phyloP scores from a whole-genome alignment of 2,113 vertebrate genomes.

The Cheirogaleus medius region DNA sequence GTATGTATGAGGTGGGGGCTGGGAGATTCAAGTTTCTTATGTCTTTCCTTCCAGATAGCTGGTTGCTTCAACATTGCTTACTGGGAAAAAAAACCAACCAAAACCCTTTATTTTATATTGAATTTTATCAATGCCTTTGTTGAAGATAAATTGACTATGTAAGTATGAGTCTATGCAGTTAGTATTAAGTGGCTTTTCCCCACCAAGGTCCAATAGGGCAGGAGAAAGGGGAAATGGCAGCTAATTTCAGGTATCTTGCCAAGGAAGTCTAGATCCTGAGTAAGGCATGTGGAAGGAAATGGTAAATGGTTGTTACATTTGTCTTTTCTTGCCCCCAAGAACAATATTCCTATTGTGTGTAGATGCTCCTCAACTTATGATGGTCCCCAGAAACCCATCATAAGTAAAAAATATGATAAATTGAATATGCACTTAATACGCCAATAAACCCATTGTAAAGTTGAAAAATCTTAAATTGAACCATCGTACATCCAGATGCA shows the following conservation, averaged over 20 bases:
- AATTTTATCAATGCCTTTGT: background rate
- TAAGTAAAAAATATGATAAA: background rate
- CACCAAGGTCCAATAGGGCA: background rate
- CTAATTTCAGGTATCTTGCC: background rate
- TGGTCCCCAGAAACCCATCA: background rate
- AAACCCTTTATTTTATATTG: background rate
- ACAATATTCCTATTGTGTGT: background rate
- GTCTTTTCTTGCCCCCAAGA: background rate
- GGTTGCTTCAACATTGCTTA: background rate
- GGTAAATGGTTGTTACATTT: background rate
- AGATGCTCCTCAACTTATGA: background rate
- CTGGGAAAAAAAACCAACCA: background rate
- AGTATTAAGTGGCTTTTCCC: background rate
- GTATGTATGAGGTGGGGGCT: background rate
- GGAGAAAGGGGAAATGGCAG: background rate
- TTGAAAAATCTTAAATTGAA: background rate
- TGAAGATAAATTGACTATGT: background rate
- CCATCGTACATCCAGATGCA: background rate
- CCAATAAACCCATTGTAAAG: background rate
- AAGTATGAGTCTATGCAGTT: background rate
- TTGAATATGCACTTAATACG: background rate
- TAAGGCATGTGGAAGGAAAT: background rate
- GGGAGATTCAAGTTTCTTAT: background rate
- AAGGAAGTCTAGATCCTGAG: background rate
- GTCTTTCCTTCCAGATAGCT: background rate